Evolutionary conservation across 2,888 invertebrate genomes (phyloP).

Genomic region (Leucoptera coffeella): DNA sequence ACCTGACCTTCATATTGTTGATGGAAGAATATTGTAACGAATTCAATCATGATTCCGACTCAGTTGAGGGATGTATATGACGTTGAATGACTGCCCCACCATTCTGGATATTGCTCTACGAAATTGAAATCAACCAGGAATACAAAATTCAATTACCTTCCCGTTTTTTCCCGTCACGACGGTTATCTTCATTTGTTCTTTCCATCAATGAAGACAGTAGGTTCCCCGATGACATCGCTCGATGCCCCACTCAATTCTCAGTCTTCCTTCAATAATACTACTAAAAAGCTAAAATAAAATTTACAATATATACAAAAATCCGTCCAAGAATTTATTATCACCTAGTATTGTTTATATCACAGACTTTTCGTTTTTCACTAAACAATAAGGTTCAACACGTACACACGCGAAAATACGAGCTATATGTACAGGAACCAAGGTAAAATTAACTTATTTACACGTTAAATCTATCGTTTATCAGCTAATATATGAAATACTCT

Average conservation of each 20-base stretch:
- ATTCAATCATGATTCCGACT: too few relatives aligned
- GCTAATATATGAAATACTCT: constrained; percentile 49
- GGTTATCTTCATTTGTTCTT: constrained; percentile 38
- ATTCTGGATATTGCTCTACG: too few relatives aligned
- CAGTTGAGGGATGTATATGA: too few relatives aligned
- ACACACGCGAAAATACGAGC: constrained; percentile 52
- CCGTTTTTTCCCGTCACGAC: constrained; percentile 30
- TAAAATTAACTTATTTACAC: constrained; percentile 52
- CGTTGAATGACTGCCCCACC: too few relatives aligned
- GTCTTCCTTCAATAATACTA: constrained; percentile 48
- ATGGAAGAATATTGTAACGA: too few relatives aligned
- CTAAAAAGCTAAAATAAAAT: constrained; percentile 46
- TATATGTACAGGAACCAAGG: constrained; percentile 47
- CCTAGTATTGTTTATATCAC: constrained; percentile 57
- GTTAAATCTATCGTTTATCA: constrained; percentile 48
- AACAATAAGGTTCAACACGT: constrained; percentile 54
- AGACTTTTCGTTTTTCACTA: constrained; percentile 56
- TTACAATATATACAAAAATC: constrained; percentile 50
- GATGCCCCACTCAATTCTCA: constrained; percentile 35
- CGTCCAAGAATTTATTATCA: constrained; percentile 46
- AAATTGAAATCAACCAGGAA: too few relatives aligned
- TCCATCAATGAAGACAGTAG: constrained; percentile 45
- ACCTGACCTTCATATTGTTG: too few relatives aligned
- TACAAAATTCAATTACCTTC: too few relatives aligned
- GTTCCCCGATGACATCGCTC: constrained; percentile 51